Base-by-base conservation (phyloP, 1,140 invertebrate species). In the Lutraria rhynchaena region DNA sequence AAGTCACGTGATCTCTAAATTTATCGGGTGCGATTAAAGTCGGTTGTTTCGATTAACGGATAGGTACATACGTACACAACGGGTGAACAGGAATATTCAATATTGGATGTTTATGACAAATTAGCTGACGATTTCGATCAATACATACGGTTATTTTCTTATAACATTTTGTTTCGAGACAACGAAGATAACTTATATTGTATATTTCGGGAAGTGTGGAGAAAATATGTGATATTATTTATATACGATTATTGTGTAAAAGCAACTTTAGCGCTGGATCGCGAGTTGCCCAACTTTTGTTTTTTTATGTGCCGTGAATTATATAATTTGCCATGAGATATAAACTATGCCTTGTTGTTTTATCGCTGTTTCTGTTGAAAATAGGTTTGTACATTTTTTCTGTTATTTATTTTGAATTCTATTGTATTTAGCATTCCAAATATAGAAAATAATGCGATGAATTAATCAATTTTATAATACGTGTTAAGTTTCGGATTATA, bases 241-340 rank as follows among this genome's bases (percentile, higher is more conserved):
- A 61, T 46, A 27, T 35, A 31, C 13, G 33, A 1, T 41, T 41
- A 44, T 3, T 69, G 65, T 24, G 13, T 17, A n/a, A 7, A 11
- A 41, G 13, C 65, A 69, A 70, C 76, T 69, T 41, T 46, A 60
- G 76, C 76, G 76, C 76, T 70, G 76, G 76, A 41, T 58, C 76
- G 76, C 76, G 11, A 67, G 75, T 77, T 77, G 75, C 60, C 3
- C 1, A 24, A 44, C 24, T 35, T 35, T 53, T 57, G 63, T 60
- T 35, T 71, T 55, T 71, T 57, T 19, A 57, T 71, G 51, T 71
- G 41, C 19, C 31, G 4, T 19, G 31, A 24, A 17, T 31, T 19
- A 46, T n/a, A 31, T 71, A 17, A 27, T 33, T 71, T 53, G 69
- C 49, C 53, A 71, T 71, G 69, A 53, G 29, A 71, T 51, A 57